Percentiles rank a stretch among this genome's conserved stretches.
Evolutionary conservation across 2,888 invertebrate species (phyloP).

Genomic region (Volucella bombylans): DNA sequence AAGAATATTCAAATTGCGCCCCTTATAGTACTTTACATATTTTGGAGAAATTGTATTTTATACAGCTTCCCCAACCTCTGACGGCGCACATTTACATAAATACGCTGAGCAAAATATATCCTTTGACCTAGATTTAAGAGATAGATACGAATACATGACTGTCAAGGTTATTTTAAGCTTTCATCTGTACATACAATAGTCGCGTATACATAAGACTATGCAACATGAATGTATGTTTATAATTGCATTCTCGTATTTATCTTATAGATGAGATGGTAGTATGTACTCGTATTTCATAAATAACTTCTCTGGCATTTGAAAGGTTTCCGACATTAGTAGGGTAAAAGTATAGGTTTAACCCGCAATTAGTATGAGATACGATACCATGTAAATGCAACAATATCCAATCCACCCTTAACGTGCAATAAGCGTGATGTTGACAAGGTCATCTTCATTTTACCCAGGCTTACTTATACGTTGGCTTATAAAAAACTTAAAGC

Average conservation of each 20-base stretch:
- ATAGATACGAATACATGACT: constrained; percentile 5
- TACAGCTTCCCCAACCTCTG: constrained; percentile 14
- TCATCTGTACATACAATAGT: constrained; percentile 18
- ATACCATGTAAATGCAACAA: constrained; percentile 14
- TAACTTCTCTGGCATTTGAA: constrained; percentile 38
- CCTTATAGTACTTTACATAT: too few species aligned
- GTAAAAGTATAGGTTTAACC: constrained; percentile 19
- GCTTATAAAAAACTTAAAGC: too few species aligned
- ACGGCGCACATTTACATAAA: constrained; percentile 19
- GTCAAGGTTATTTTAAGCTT: constrained; percentile 30
- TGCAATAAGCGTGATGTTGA: constrained; percentile 2
- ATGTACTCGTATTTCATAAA: constrained; percentile 32
- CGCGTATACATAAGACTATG: constrained; percentile 1
- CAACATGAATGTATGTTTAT: background rate
- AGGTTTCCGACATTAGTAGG: constrained; percentile 57
- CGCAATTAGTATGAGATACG: constrained; percentile 11
- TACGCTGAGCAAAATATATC: constrained; percentile 19
- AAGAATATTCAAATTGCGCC: too few species aligned
- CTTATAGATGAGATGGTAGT: background rate
- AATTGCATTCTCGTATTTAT: background rate
- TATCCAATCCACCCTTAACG: constrained; percentile 23
- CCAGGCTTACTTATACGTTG: too few species aligned
- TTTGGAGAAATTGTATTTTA: background rate
- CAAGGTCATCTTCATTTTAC: too few species aligned
- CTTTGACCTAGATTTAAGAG: constrained; percentile 47